These are phyloP conservation scores for Amblyjoppa proteus DNA, from an alignment of 2,888 invertebrate genomes.

Conservation along the genomic window DNA sequence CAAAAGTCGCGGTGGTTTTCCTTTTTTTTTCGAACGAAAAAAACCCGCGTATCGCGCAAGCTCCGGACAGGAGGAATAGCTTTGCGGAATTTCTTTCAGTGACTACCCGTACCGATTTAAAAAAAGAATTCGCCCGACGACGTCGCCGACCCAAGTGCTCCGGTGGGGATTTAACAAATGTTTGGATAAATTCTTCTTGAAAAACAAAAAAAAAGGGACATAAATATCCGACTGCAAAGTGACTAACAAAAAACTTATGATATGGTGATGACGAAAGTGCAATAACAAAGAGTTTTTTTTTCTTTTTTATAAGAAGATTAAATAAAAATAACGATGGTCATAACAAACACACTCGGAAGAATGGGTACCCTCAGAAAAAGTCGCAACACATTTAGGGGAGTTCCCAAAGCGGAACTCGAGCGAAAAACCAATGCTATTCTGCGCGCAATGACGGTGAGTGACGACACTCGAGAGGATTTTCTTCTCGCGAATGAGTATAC, in stretches of 20 bases:
- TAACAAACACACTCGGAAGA: slow-evolving; percentile 85
- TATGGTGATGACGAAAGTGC: slow-evolving; percentile 47
- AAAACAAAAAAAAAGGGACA: neutral
- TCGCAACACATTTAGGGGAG: slow-evolving; percentile 90
- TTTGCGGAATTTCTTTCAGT: slow-evolving; percentile 40
- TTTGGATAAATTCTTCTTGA: neutral
- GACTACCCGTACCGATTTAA: slow-evolving; percentile 37
- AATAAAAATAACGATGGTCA: slow-evolving; percentile 74
- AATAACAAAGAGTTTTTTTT: neutral
- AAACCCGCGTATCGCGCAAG: slow-evolving; percentile 4
- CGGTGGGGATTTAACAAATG: slow-evolving; percentile 8
- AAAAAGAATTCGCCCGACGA: slow-evolving; percentile 59
- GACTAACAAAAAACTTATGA: neutral
- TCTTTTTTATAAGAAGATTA: neutral
- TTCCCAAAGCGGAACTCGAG: slow-evolving; percentile 91
- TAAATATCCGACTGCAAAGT: neutral
- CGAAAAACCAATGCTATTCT: slow-evolving; percentile 91
- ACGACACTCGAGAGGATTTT: neutral
- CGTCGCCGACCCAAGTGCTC: neutral
- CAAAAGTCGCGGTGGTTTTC: neutral
- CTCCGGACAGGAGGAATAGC: slow-evolving; percentile 22
- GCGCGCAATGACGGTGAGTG: slow-evolving; percentile 93
- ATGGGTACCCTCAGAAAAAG: slow-evolving; percentile 79
- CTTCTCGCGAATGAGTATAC: neutral
- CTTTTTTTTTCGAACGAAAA: neutral